Base-by-base conservation (phyloP, 2,797 vertebrate genomes). In the Propithecus perrieri region DNA sequence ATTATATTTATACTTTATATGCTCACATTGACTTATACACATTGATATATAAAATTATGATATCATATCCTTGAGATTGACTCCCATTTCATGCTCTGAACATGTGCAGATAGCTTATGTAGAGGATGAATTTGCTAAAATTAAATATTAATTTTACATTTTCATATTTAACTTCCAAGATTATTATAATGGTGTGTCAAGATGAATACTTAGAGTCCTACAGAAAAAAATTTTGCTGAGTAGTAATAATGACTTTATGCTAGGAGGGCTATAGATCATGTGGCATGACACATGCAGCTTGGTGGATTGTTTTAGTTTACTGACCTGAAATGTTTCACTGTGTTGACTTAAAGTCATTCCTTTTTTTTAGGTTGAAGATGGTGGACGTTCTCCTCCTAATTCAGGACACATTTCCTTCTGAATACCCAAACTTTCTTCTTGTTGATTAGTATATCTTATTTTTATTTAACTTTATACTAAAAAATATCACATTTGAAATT, bases 81-180 rank as follows among this genome's bases (percentile, higher is more conserved):
- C 38, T 75, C 2, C 35, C 30, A 85, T 85, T 96, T 88, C 33
- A 57, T 48, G 48, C 24, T 72, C 33, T 80, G 8, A 8, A 12
- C 30, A 71, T 65, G 7, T n/a, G 41, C 20, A 85, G 78, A 17
- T 33, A 89, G 50, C 9, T 83, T 76, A 48, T 30, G 0, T 28
- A 57, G 30, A 96, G 20, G 43, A 81, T 18, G 3, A 26, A 63
- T 95, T 93, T 95, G 14, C 48, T 61, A n/a, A 93, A 93, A 67
- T 86, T 89, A 74, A 91, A 46, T 30, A 43, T 76, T 61, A 10
- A 61, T 46, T 83, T 95, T 41, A 72, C 1, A 4, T 26, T 50
- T 5, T 79, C 30, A 48, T 89, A 46, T 75, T 92, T 94, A 95
- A 81, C 55, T 76, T 69, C 38, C 4, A 48, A 89, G 15, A 85